Percentiles rank a stretch among this genome's conserved stretches.
These are phyloP conservation scores for Trididemnum clinides DNA, from an alignment of 23 tunicate genomes.

Conservation along the genomic window DNA sequence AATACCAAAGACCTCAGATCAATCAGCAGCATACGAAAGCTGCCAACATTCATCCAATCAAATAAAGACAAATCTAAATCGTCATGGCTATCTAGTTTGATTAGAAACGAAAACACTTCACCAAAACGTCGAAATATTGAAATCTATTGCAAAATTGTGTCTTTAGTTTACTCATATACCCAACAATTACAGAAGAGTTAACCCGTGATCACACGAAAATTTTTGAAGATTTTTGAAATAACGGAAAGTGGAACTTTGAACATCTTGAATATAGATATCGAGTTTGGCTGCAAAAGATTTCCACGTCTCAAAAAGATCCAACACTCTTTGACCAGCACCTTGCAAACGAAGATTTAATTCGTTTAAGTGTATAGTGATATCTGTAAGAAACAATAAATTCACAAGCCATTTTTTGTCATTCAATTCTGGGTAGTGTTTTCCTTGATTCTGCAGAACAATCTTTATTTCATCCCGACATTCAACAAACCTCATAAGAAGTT, in stretches of 20 bases:
- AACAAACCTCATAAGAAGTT: constrained; percentile 60
- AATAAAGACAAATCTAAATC: constrained; percentile 56
- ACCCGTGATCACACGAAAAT: constrained; percentile 55
- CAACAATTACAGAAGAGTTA: constrained; percentile 41
- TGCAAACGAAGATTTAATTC: constrained; percentile 67
- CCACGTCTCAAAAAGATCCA: constrained; percentile 65
- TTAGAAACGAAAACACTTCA: constrained; percentile 66
- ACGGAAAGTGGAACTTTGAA: constrained; percentile 61
- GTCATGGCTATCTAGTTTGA: constrained; percentile 66
- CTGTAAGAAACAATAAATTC: constrained; percentile 58
- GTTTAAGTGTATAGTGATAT: constrained; percentile 63
- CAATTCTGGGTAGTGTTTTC: constrained; percentile 61
- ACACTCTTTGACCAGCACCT: constrained; percentile 48
- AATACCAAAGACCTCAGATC: constrained; percentile 54
- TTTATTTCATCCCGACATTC: constrained; percentile 66
- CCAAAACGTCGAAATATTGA: constrained; percentile 56
- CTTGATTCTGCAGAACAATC: constrained; percentile 56
- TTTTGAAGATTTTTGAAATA: constrained; percentile 63
- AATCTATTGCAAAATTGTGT: constrained; percentile 62
- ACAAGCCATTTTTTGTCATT: constrained; percentile 64
- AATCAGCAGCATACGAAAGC: constrained; percentile 60
- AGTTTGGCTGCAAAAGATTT: constrained; percentile 64
- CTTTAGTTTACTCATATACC: constrained; percentile 51
- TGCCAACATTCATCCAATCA: constrained; percentile 68
- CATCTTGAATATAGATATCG: constrained; percentile 61